phyloP scores from a whole-genome alignment of 2,113 vertebrate species.

The Passer domesticus region DNA sequence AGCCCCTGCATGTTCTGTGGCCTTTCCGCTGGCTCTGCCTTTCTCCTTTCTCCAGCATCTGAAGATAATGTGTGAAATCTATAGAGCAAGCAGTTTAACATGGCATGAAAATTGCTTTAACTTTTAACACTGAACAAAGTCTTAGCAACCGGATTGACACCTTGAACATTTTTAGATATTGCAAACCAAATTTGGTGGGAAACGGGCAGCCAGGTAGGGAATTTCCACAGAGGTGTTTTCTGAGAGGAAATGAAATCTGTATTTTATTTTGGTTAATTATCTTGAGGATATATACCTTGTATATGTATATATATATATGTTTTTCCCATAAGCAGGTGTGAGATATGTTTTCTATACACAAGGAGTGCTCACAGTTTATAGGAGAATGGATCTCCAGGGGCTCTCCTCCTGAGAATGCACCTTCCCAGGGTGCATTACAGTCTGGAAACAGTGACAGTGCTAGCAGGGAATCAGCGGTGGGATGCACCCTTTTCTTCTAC shows the following conservation, averaged over 20 bases:
- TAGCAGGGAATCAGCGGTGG: rapidly evolving
- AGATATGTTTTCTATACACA: neutral
- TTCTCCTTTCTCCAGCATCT: neutral
- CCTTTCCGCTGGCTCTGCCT: neutral
- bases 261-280: neutral
- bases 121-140: neutral
- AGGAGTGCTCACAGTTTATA: rapidly evolving
- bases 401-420: neutral
- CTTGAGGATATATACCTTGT: neutral
- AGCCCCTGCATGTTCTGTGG: rapidly evolving
- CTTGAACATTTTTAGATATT: neutral
- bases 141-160: neutral
- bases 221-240: neutral
- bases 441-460: neutral
- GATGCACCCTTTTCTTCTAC: neutral
- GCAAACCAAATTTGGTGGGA: neutral
- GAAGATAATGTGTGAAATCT: neutral
- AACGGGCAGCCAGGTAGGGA: neutral
- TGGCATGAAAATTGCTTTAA: neutral
- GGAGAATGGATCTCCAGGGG: neutral
- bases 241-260: neutral
- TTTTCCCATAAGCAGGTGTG: neutral
- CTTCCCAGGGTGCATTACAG: neutral
- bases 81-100: neutral
- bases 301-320: too few relatives aligned